Evolutionary conservation across 2,888 invertebrate genomes (phyloP), one percentile per base, ranked within the genome.

Genomic region (Tipula unca): DNA sequence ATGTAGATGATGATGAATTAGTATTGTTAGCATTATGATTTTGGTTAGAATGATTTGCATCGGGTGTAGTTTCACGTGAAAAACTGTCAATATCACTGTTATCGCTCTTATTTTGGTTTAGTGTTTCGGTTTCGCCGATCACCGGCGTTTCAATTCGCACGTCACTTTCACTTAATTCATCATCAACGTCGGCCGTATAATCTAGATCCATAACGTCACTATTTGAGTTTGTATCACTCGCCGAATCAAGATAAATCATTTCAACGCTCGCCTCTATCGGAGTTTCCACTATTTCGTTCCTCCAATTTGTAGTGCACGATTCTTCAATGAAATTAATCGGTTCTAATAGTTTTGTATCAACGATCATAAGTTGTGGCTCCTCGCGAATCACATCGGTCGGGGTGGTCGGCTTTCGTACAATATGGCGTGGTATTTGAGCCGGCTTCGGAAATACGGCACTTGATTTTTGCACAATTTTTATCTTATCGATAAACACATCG

Each of bases 211-310:
- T 91, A 86, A 93, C 88, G 87, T 94, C 93, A 88, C 93, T 94
- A 87, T 93, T 93, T 4, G 94, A 94, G 2, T 20, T 91, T 54
- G 90, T 88, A 87, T 92, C 92, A 87, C 85, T 85, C 32, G 69
- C 86, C 86, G 85, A 94, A 86, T 94, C 94, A 83, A 95, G 91
- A 89, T 93, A 95, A 0, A 95, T 94, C 13, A 95, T 89, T 90
- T 95, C 95, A 29, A 94, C 94, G 3, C 93, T 93, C 86, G 92
- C 90, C 89, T 92, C 91, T 87, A 93, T 92, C 0, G 86, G 86
- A 25, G 91, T 88, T n/a, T 90, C 91, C 88, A 91, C 89, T 86
- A 29, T 83, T 84, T 86, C 87, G 69, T 92, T 91, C 13, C 92
- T 91, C 91, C 93, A 92, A 42, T 39, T 39, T 84, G 92, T 91